A percentile compares a stretch with the other conserved stretches of the same genome.
Evolutionary conservation across 2,113 vertebrate species (phyloP).

Genomic region (Leucosticte australis): DNA sequence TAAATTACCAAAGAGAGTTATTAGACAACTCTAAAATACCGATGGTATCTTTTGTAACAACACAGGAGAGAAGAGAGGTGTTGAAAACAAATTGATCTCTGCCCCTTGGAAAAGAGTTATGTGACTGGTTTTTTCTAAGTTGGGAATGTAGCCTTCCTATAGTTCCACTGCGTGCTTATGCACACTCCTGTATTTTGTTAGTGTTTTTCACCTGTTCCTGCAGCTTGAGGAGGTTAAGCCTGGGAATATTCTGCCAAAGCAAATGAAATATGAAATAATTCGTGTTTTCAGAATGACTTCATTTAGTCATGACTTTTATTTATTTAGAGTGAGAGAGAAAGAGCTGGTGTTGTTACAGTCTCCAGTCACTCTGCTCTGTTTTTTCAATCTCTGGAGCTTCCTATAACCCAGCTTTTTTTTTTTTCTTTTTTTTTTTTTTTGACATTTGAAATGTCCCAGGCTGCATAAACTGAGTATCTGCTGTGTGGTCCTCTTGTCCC

Average conservation of each 20-base stretch:
- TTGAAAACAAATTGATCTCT: background rate
- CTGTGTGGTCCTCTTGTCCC: background rate
- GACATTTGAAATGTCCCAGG: background rate
- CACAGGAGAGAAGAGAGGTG: background rate
- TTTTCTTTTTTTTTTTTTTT: background rate
- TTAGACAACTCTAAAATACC: background rate
- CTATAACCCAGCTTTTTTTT: background rate
- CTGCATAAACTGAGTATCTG: background rate
- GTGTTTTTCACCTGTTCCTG: background rate
- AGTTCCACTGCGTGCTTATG: background rate
- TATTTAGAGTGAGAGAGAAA: background rate
- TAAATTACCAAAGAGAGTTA: background rate
- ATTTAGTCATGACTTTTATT: slow-evolving; percentile 33
- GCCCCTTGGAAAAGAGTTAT: background rate
- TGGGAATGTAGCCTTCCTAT: background rate
- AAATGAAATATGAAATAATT: slow-evolving; percentile 37
- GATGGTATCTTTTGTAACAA: background rate
- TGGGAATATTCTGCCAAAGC: slow-evolving; percentile 18
- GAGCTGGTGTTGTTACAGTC: slow-evolving; percentile 20
- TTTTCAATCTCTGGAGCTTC: slow-evolving; percentile 25
- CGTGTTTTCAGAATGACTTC: slow-evolving; percentile 51
- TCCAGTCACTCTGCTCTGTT: background rate
- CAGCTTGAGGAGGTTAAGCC: background rate
- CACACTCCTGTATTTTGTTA: background rate
- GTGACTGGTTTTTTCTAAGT: background rate